These are phyloP conservation scores for Neomorphus geoffroyi DNA, from an alignment of 2,797 vertebrate species.

Conservation along the genomic window DNA sequence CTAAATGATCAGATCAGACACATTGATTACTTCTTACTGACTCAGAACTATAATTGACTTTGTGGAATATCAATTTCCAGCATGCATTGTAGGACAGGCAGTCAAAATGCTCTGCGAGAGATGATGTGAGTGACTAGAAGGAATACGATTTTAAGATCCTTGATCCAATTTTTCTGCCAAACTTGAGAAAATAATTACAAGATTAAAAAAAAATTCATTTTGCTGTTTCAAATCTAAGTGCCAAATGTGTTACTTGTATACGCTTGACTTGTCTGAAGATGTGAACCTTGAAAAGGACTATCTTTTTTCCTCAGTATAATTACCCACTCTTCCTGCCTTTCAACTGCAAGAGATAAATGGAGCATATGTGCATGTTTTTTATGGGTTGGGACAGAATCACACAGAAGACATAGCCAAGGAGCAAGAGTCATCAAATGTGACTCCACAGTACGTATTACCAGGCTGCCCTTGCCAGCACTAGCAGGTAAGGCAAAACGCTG, in stretches of 20 bases:
- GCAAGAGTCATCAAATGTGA: not conserved
- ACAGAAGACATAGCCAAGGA: not conserved
- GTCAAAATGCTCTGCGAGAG: constrained; percentile 26
- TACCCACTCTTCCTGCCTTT: constrained; percentile 58
- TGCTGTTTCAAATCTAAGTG: constrained; percentile 44
- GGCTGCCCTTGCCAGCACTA: not conserved
- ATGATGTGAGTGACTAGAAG: constrained; percentile 16
- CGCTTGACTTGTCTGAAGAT: constrained; percentile 41
- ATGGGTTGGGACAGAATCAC: constrained; percentile 9
- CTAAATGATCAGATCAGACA: constrained; percentile 30
- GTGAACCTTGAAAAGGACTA: constrained; percentile 43
- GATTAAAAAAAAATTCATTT: constrained; percentile 52
- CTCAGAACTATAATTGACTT: constrained; percentile 39
- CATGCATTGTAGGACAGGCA: constrained; percentile 9
- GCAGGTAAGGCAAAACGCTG: not conserved
- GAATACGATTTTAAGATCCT: constrained; percentile 54
- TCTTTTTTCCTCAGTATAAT: constrained; percentile 44
- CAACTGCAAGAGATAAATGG: constrained; percentile 47
- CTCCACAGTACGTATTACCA: not conserved
- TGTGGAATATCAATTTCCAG: constrained; percentile 27
- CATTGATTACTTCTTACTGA: constrained; percentile 41
- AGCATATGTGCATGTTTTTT: constrained; percentile 27
- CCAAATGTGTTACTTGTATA: constrained; percentile 18
- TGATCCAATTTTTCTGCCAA: constrained; percentile 65
- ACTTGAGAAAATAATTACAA: constrained; percentile 62